A percentile compares a stretch with the other conserved stretches of the same genome.
These are phyloP conservation scores for Athene cunicularia DNA, from an alignment of 2,113 vertebrate genomes.

Conservation along the genomic window DNA sequence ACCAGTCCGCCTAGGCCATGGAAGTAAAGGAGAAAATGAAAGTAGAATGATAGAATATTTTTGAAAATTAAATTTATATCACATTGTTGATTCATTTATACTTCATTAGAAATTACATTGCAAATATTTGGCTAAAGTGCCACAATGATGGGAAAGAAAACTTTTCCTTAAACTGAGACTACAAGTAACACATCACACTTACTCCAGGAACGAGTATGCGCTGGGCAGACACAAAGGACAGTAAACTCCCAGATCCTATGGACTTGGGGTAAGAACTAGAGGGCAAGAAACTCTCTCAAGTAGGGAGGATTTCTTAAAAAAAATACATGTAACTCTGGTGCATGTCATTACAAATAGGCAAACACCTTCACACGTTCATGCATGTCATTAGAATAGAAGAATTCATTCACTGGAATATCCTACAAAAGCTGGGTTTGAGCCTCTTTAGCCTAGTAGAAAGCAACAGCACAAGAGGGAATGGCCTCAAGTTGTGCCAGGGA, in stretches of 20 bases:
- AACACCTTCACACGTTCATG: background rate
- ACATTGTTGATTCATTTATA: background rate
- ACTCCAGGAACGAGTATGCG: accelerated
- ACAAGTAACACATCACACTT: background rate
- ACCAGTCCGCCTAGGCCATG: background rate
- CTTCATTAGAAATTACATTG: background rate
- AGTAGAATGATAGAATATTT: background rate
- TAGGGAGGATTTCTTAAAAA: background rate
- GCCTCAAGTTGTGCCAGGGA: too few relatives aligned
- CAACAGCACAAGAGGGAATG: too few relatives aligned
- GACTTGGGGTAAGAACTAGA: background rate
- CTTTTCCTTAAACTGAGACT: background rate
- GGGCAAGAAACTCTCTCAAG: background rate
- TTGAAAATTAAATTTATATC: background rate
- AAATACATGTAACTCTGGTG: background rate
- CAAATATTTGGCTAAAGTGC: background rate
- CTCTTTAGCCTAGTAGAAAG: too few relatives aligned
- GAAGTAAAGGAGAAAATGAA: background rate
- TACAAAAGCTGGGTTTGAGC: background rate
- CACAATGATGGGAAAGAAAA: background rate
- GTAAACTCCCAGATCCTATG: background rate
- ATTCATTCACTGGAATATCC: background rate
- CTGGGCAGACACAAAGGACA: background rate
- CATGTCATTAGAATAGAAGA: background rate
- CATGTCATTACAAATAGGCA: background rate